Evolutionary conservation across 2,888 invertebrate species (phyloP).

Genomic region (Cheilosia impressa): DNA sequence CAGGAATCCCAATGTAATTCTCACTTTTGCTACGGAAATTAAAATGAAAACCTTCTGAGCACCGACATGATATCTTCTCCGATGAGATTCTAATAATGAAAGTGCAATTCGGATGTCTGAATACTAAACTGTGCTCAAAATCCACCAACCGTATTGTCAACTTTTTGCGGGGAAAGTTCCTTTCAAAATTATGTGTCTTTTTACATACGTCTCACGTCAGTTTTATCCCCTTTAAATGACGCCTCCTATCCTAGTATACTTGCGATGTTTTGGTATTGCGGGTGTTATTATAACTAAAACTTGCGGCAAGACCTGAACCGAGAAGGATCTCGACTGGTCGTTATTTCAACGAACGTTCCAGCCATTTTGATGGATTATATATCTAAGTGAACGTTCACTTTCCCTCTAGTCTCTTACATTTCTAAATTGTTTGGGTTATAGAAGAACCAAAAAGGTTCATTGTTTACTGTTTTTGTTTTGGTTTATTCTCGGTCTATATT

Average conservation of each 20-base stretch:
- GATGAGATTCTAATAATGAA: conserved; percentile 68
- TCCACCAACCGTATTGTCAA: conserved; percentile 58
- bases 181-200: conserved; percentile 56
- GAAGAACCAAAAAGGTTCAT: conserved; percentile 56
- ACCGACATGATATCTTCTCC: conserved; percentile 58
- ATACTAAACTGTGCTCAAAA: conserved; percentile 50
- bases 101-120: conserved; percentile 65
- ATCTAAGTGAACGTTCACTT: conserved; percentile 32
- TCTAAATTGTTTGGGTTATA: conserved; percentile 53
- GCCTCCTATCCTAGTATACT: conserved; percentile 21
- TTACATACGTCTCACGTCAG: conserved; percentile 44
- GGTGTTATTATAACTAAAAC: conserved; percentile 55
- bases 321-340: conserved; percentile 21
- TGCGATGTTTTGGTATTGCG: conserved; percentile 42
- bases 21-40: conserved; percentile 67
- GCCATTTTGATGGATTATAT: conserved; percentile 50
- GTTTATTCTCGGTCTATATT: conserved; percentile 50
- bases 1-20: conserved; percentile 62
- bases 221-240: conserved; percentile 40
- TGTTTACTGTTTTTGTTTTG: conserved; percentile 55
- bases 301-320: conserved; percentile 51
- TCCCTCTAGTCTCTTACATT: conserved; percentile 28
- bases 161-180: conserved; percentile 48
- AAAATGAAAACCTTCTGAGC: conserved; percentile 69
- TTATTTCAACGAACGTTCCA: conserved; percentile 1